phyloP scores from a whole-genome alignment of 2,888 invertebrate species.

The Apomyelois bistriatella region DNA sequence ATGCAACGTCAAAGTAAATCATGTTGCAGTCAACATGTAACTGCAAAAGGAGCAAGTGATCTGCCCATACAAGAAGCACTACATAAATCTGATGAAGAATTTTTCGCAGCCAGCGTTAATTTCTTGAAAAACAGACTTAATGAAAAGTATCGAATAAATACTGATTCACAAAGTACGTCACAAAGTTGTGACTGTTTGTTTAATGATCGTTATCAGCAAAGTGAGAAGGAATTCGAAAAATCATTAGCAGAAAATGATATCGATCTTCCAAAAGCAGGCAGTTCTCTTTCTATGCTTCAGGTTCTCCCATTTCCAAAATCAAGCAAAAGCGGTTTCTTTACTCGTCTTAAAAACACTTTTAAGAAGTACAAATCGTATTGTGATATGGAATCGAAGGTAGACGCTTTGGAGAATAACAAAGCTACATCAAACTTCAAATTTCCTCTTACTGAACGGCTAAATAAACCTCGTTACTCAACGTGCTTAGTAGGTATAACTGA shows the following conservation, averaged over 20 bases:
- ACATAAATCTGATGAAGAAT: conserved; percentile 40
- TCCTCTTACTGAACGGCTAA: conserved; percentile 43
- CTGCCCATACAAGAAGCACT: conserved; percentile 20
- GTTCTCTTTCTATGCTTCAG: conserved; percentile 55
- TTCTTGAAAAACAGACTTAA: conserved; percentile 59
- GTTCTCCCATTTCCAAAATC: conserved; percentile 65
- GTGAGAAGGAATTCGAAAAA: conserved; percentile 19
- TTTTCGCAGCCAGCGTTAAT: conserved; percentile 62
- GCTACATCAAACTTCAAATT: conserved; percentile 56
- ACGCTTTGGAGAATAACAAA: conserved; percentile 34
- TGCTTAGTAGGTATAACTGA: conserved; percentile 47
- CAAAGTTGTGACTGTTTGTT: conserved; percentile 49
- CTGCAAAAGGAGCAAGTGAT: conserved; percentile 15
- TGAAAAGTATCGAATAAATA: conserved; percentile 37
- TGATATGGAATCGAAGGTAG: conserved; percentile 26
- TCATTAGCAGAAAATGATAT: conserved; percentile 7
- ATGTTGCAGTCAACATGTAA: conserved; percentile 6
- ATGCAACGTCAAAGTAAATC: conserved; percentile 12
- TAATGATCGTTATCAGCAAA: conserved; percentile 8
- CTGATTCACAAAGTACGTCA: conserved; percentile 29
- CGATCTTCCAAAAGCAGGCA: conserved; percentile 15
- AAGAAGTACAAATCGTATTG: conserved; percentile 36
- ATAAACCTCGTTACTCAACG: conserved; percentile 31
- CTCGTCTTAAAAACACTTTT: conserved; percentile 47
- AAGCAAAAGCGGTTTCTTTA: conserved; percentile 44